Evolutionary conservation across 2,113 vertebrate genomes (phyloP), one percentile per base, ranked within the genome.

Genomic region (Petaurus breviceps): DNA sequence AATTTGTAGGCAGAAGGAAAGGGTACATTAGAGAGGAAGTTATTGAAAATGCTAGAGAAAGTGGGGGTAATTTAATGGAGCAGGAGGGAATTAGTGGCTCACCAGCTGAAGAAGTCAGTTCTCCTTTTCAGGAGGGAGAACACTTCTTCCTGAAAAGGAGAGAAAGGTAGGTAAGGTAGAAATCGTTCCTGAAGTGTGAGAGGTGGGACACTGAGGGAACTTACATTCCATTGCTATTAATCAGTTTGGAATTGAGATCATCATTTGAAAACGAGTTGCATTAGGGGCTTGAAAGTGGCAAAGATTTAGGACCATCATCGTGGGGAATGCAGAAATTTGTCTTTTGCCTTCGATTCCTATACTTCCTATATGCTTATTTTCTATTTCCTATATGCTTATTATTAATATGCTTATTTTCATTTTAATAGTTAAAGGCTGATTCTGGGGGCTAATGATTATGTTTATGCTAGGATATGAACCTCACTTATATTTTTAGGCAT

Each of bases 381-480:
- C n/a, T 89, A 90, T 92, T 51, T 91, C 26, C 51, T 89, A 46
- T 47, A 16, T 94, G 50, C n/a, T 90, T 84, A 11, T 54, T n/a
- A n/a, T n/a, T n/a, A n/a, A n/a, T n/a, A n/a, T n/a, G n/a, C n/a
- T n/a, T n/a, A n/a, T n/a, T 68, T n/a, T 68, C 12, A 61, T 93
- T 90, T 94, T 47, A 46, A 31, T 49, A 47, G 43, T 49, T 53
- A 90, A 94, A 46, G 52, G 25, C 61, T 89, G 68, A 90, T 57
- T 57, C 92, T 90, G 51, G 49, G 93, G 84, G 55, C 9, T n/a
- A 68, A 53, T 96, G 68, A 92, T 22, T 31, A 61, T 92, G 51
- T 94, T 52, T n/a, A 52, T 94, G 22, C 47, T 90, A 90, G 95
- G 3, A 8, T 93, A 8, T 89, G n/a, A 95, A 52, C 92, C 23